A percentile compares a stretch with the other conserved stretches of the same genome.
Evolutionary conservation across 2,888 invertebrate genomes (phyloP).

Genomic region (Allolobophora icterica): DNA sequence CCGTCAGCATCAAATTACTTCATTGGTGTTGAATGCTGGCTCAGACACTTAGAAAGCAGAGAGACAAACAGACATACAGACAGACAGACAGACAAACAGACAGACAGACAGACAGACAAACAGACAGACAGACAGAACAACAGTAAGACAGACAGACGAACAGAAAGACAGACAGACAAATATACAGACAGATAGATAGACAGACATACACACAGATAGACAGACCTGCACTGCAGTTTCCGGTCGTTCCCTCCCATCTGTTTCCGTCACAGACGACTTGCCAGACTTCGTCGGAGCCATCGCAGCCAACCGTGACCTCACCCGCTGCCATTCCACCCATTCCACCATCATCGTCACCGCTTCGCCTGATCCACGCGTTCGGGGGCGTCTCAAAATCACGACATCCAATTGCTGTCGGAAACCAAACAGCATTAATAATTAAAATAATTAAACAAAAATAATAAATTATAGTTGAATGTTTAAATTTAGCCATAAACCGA

Average conservation of each 20-base stretch:
- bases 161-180: too few species aligned
- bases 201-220: neutral
- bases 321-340: neutral
- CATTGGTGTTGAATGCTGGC: too few species aligned
- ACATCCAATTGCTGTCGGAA: constrained; percentile 22
- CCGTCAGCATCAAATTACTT: too few species aligned
- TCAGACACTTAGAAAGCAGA: too few species aligned
- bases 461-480: too few species aligned
- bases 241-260: constrained; percentile 6
- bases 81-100: neutral
- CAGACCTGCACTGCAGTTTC: constrained; percentile 24
- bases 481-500: too few species aligned
- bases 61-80: neutral
- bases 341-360: neutral
- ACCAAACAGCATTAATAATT: neutral
- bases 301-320: constrained; percentile 13
- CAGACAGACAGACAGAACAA: neutral
- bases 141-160: neutral
- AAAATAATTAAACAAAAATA: too few species aligned
- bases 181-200: neutral
- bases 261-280: constrained; percentile 24
- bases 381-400: neutral
- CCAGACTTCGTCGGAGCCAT: neutral
- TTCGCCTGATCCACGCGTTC: neutral
- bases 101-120: neutral